phyloP scores from a whole-genome alignment of 2,113 vertebrate genomes.

The Laticauda laticaudata region DNA sequence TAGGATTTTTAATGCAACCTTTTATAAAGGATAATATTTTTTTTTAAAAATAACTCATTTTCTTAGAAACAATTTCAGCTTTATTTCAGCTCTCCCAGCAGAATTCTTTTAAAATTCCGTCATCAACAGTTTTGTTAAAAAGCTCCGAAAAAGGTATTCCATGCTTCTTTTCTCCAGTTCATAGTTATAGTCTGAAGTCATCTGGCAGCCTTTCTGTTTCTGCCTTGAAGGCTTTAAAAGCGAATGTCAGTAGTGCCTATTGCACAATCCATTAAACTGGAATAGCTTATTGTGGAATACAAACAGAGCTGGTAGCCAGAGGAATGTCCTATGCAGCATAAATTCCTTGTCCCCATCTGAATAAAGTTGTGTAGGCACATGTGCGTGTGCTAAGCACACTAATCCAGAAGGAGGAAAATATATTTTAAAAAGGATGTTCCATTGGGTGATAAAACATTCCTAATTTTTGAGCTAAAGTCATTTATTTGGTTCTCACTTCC shows the following conservation, averaged over 20 bases:
- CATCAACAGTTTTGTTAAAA: slow-evolving; percentile 39
- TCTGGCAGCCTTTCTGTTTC: slow-evolving; percentile 37
- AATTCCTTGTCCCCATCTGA: neutral
- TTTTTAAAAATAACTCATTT: neutral
- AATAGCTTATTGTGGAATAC: slow-evolving; percentile 4
- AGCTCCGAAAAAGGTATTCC: slow-evolving; percentile 51
- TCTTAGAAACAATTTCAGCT: neutral
- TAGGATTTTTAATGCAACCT: neutral
- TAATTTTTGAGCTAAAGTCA: neutral
- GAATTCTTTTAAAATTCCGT: slow-evolving; percentile 21
- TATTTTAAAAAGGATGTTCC: neutral
- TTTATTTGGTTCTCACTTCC: neutral
- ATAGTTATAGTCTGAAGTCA: slow-evolving; percentile 19
- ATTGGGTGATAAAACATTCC: neutral
- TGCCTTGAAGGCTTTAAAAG: neutral
- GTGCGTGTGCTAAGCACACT: neutral
- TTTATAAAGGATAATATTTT: neutral
- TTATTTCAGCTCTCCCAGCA: neutral
- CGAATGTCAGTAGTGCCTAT: neutral
- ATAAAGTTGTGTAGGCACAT: neutral
- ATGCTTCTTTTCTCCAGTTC: neutral
- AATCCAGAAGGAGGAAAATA: neutral
- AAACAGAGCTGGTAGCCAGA: rapidly evolving
- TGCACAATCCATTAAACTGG: neutral
- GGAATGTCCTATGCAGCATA: slow-evolving; percentile 20